Percentiles rank a stretch among this genome's conserved stretches.
Conservation (phyloP, 1,140 invertebrate species). For the Agrilus planipennis region DNA sequence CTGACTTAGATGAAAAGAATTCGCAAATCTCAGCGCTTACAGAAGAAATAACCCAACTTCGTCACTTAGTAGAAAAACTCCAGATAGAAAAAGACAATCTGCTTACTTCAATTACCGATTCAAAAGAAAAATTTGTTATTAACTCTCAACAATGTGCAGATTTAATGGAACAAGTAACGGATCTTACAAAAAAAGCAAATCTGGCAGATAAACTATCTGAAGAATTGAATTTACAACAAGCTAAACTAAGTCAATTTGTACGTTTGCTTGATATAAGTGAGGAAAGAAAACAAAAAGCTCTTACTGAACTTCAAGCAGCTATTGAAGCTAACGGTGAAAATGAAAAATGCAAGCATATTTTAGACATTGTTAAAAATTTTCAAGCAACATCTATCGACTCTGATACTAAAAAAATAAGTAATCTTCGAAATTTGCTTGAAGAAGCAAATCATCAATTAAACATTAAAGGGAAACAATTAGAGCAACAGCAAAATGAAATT, state of each 20-base stretch:
- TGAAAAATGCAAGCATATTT: slow-evolving; percentile 6
- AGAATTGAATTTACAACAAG: slow-evolving; percentile 6
- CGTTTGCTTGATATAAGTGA: slow-evolving; percentile 7
- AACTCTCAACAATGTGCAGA: slow-evolving; percentile 6
- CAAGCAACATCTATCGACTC: slow-evolving; percentile 6
- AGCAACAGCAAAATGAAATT: slow-evolving; percentile 7
- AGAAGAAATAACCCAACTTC: slow-evolving; percentile 4
- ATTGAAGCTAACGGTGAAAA: neutral
- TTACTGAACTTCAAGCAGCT: slow-evolving; percentile 3
- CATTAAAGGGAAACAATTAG: slow-evolving; percentile 8
- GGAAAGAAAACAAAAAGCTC: slow-evolving; percentile 9
- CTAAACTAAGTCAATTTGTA: slow-evolving; percentile 2
- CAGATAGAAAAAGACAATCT: slow-evolving; percentile 10
- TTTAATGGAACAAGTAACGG: slow-evolving; percentile 10
- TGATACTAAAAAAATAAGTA: slow-evolving; percentile 5
- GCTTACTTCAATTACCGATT: slow-evolving; percentile 4
- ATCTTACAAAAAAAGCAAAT: slow-evolving; percentile 8
- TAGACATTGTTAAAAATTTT: slow-evolving; percentile 8
- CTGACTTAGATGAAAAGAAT: slow-evolving; percentile 9
- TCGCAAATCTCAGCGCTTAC: slow-evolving; percentile 7
- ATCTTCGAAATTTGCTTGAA: slow-evolving; percentile 10
- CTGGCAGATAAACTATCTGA: slow-evolving; percentile 3
- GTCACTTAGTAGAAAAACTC: slow-evolving; percentile 6
- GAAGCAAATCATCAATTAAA: slow-evolving; percentile 4
- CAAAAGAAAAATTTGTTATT: slow-evolving; percentile 1